Evolutionary conservation across 2,888 invertebrate genomes (phyloP), one percentile per base, ranked within the genome.

Genomic region (Embidobia sp.): DNA sequence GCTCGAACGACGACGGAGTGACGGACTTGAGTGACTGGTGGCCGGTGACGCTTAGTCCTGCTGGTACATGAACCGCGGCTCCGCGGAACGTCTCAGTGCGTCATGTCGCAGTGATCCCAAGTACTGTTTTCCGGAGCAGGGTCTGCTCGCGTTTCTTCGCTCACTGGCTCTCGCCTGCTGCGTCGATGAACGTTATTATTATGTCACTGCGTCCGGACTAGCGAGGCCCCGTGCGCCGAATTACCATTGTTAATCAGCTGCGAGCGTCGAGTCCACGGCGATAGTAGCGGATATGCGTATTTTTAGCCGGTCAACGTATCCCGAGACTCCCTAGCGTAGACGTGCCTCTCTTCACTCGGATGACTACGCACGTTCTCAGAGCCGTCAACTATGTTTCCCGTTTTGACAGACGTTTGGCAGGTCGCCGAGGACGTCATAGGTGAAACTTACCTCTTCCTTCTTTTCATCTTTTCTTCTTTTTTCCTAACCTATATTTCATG

Each of bases 341-440:
- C 18, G 22, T 13, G 6, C 27, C 35, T 18, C 15, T 22, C 11
- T 10, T n/a, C 2, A 7, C 27, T 33, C 44, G 53, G 26, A 53
- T 53, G 64, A 44, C 40, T 31, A 10, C 48, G 15, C 35, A 48
- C 16, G 6, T 15, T 40, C 16, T 5, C 19, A 8, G 37, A 27
- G 15, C 10, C 13, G 11, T 22, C 26, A 46, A 55, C 46, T 67
- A 67, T 67, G 66, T 37, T 67, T 35, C 33, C 46, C 15, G 10
- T 46, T 26, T 7, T 55, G 6, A 29, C 66, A 46, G 29, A 67
- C 37, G 18, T 46, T 18, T 55, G 46, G 46, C 55, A 10, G n/a
- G 16, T 48, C 4, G 67, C 42, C 10, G 67, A 67, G 55, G 55
- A 67, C 27, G 15, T 67, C 1, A 67, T 67, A 35, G 67, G 67